Percentiles rank a stretch among this genome's conserved stretches.
phyloP scores from a whole-genome alignment of 2,888 invertebrate genomes.

The Parasteatoda lunata region DNA sequence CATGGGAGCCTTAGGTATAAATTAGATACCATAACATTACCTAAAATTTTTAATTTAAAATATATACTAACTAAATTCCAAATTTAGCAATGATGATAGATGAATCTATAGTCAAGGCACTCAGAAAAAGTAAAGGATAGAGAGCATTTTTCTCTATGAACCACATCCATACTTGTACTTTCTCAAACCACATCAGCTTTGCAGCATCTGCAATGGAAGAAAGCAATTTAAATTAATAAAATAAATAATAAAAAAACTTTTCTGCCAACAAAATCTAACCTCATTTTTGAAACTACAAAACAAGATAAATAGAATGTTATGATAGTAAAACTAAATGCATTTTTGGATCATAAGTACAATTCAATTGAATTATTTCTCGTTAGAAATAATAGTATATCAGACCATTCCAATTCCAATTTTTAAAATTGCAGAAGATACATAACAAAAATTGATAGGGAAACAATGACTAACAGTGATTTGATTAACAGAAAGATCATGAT shows the following conservation, averaged over 20 bases:
- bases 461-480: too few relatives aligned
- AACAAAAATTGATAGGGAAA: too few relatives aligned
- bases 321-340: too few relatives aligned
- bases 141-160: constrained; percentile 93
- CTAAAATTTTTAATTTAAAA: not conserved
- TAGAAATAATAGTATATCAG: too few relatives aligned
- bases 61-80: constrained; percentile 78
- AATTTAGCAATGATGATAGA: constrained; percentile 84
- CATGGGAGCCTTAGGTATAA: too few relatives aligned
- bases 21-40: too few relatives aligned
- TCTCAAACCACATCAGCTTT: constrained; percentile 96
- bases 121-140: constrained; percentile 92
- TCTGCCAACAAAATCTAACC: not conserved
- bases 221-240: not conserved
- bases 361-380: too few relatives aligned
- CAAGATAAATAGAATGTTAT: too few relatives aligned
- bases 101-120: constrained; percentile 90
- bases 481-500: too few relatives aligned
- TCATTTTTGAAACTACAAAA: not conserved
- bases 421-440: too few relatives aligned
- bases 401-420: too few relatives aligned
- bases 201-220: constrained; percentile 80
- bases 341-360: too few relatives aligned
- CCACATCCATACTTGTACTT: constrained; percentile 89
- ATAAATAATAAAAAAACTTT: not conserved